A percentile compares a stretch with the other conserved stretches of the same genome.
phyloP scores from a whole-genome alignment of 2,888 invertebrate species.

The Sinhomidia bicolor region DNA sequence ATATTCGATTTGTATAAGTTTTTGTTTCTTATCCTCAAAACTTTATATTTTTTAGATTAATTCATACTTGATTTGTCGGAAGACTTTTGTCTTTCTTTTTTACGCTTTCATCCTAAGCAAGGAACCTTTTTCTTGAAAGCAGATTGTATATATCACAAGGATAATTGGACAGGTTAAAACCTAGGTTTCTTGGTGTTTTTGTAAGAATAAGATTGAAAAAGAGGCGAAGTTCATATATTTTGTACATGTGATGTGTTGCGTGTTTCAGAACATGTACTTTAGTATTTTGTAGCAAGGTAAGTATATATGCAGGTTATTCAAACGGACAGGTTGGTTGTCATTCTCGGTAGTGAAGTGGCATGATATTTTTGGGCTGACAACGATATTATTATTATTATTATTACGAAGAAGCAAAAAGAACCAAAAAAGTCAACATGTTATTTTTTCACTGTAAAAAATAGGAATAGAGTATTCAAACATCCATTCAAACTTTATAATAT shows the following conservation, averaged over 20 bases:
- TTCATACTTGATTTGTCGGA: conserved; percentile 49
- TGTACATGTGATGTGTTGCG: background rate
- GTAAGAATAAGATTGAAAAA: conserved; percentile 6
- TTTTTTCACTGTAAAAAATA: conserved; percentile 13
- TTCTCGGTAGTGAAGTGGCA: background rate
- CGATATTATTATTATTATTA: conserved; percentile 15
- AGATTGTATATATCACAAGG: conserved; percentile 37
- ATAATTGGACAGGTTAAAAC: conserved; percentile 62
- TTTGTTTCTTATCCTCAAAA: background rate
- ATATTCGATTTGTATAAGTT: no score
- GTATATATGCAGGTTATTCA: background rate
- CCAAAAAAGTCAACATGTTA: conserved; percentile 42
- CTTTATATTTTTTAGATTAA: background rate
- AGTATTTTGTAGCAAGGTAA: background rate
- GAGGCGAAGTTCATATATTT: conserved; percentile 27
- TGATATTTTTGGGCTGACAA: conserved; percentile 51
- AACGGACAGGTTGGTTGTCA: conserved; percentile 17
- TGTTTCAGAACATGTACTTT: background rate
- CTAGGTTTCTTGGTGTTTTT: conserved; percentile 33
- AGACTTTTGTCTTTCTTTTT: conserved; percentile 23
- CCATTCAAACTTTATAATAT: background rate
- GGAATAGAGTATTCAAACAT: background rate
- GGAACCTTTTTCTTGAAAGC: background rate
- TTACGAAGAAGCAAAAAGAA: conserved; percentile 23
- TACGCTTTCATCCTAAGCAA: background rate